These are phyloP conservation scores for Ennomos quercinarius DNA, from an alignment of 2,888 invertebrate species.

Conservation along the genomic window DNA sequence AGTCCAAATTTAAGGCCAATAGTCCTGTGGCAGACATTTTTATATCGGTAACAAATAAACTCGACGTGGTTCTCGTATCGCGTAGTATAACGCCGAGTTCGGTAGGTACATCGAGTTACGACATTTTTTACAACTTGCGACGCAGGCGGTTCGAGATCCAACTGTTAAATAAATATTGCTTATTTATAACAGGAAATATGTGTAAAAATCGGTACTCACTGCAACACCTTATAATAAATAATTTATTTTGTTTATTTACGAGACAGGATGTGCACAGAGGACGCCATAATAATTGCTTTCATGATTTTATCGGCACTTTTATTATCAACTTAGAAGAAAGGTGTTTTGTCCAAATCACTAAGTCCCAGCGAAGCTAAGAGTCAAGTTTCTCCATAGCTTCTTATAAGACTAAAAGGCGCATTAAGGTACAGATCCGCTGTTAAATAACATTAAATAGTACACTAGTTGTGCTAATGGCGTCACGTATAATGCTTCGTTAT, in stretches of 20 bases:
- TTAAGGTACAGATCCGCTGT: neutral
- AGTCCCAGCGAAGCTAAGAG: no score
- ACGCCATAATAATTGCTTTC: no score
- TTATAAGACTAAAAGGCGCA: neutral
- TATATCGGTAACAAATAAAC: conserved; percentile 37
- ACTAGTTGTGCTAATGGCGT: conserved; percentile 8
- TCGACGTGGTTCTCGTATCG: conserved; percentile 32
- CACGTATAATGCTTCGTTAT: conserved; percentile 12
- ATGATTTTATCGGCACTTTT: no score
- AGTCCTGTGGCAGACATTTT: conserved; percentile 38
- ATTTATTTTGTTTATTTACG: conserved; percentile 8
- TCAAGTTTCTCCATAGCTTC: neutral
- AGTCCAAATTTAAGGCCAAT: conserved; percentile 34
- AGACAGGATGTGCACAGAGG: no score
- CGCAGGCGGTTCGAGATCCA: conserved; percentile 29
- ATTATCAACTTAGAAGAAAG: no score
- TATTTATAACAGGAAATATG: conserved; percentile 34
- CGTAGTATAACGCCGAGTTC: conserved; percentile 27
- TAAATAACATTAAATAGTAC: neutral
- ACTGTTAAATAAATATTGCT: conserved; percentile 39
- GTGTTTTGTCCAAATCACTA: no score
- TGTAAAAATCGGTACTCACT: conserved; percentile 27
- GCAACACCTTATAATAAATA: conserved; percentile 9
- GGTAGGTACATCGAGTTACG: conserved; percentile 35
- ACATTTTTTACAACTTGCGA: conserved; percentile 38